These are phyloP conservation scores for Dasyurus viverrinus DNA, from an alignment of 2,113 vertebrate species.

Conservation along the genomic window DNA sequence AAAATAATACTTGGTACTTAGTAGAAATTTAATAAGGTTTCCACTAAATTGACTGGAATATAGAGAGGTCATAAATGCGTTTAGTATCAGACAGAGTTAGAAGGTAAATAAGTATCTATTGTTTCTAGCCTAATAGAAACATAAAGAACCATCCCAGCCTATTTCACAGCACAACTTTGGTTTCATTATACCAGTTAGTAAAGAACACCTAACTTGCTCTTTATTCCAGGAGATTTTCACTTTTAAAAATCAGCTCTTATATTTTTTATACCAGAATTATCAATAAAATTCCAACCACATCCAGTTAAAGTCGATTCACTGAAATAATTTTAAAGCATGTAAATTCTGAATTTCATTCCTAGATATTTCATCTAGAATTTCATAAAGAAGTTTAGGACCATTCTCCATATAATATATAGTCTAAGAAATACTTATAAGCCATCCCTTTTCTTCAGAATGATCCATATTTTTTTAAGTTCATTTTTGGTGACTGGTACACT, in stretches of 20 bases:
- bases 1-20: neutral
- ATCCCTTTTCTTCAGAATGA: constrained; percentile 24
- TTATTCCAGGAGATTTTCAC: neutral
- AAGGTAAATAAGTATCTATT: neutral
- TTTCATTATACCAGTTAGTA: neutral
- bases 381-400: constrained; percentile 30
- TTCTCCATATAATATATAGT: neutral
- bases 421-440: neutral
- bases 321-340: neutral
- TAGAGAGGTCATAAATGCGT: neutral
- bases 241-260: neutral
- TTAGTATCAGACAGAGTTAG: neutral
- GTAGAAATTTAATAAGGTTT: neutral
- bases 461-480: neutral
- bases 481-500: constrained; percentile 1
- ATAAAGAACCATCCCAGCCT: neutral
- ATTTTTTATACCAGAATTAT: neutral
- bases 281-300: neutral
- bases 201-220: neutral
- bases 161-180: neutral
- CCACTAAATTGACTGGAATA: neutral
- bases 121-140: neutral
- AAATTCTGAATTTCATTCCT: neutral
- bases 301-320: constrained; percentile 10
- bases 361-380: neutral